Base-by-base conservation (phyloP, 2,888 invertebrate species). In the Trichogramma dendrolimi region DNA sequence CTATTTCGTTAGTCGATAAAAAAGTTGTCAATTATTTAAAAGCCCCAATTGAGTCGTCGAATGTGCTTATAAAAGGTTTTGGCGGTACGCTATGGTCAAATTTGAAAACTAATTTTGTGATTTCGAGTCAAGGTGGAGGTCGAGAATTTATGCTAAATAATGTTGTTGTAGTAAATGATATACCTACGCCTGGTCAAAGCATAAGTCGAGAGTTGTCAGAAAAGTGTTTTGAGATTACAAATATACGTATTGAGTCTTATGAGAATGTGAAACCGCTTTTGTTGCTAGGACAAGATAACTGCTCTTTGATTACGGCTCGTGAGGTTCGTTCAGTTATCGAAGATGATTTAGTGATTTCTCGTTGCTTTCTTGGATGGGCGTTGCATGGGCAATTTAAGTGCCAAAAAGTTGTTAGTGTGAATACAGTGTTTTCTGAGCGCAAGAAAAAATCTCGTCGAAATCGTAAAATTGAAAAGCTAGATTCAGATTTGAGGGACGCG, bases 241-340 rank as follows among this genome's bases (percentile, higher is more conserved):
- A 38, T 38, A 48, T 62, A 47, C 11, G 3, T n/a, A 47, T 55
- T 40, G 44, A 51, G n/a, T 55, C 58, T 5, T 62, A 59, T 46
- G n/a, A n/a, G n/a, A 51, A 47, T 8, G 51, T 6, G 11, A 5
- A 40, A 0, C 62, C 58, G n/a, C 8, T 46, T 8, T 27, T 62
- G 11, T 11, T 62, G 2, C 55, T 62, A 10, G 59, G 62, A 1
- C 62, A 59, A 43, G 62, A 62, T 38, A 58, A 62, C 44, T 39
- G 10, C 6, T 4, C 27, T 55, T 11, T 60, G 6, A 55, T 60
- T 39, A 5, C 50, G 4, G 43, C 49, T 6, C 44, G 40, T 4
- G 55, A 62, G 11, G 47, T 54, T 6, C 4, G 42, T 10, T 41
- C 48, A 10, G 10, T 60, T 8, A 41, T 42, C 4, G 27, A 60